A percentile compares a stretch with the other conserved stretches of the same genome.
Evolutionary conservation across 30 jellyfish, hydroid and myxozoan genomes (phyloP).

Genomic region (Calvadosia cruxmelitensis): DNA sequence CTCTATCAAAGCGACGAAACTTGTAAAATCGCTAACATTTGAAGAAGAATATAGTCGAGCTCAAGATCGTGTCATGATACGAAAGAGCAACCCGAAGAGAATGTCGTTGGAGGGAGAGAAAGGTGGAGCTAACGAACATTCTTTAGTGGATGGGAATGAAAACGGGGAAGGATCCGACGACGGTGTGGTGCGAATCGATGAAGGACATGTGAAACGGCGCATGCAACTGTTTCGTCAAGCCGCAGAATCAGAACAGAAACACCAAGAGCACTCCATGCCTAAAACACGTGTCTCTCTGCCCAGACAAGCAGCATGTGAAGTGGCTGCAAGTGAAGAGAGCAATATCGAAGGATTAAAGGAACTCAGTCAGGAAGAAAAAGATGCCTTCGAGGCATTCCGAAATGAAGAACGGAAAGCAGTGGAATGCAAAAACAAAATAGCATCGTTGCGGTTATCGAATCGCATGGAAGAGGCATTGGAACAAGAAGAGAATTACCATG

Average conservation of each 20-base stretch:
- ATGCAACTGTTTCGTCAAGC: too few species aligned
- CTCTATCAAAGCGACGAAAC: not conserved
- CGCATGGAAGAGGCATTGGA: slow-evolving; percentile 35
- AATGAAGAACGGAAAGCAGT: not conserved
- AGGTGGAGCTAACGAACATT: not conserved
- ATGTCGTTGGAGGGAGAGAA: too few species aligned
- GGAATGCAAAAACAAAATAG: not conserved
- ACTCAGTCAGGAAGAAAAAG: not conserved
- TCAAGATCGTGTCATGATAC: not conserved
- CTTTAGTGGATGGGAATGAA: not conserved
- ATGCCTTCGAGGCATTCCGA: not conserved
- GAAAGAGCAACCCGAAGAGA: not conserved
- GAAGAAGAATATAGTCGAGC: not conserved
- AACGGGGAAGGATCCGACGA: not conserved
- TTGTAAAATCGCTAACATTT: not conserved
- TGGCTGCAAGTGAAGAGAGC: not conserved
- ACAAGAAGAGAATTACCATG: slow-evolving; percentile 52
- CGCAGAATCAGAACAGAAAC: not conserved
- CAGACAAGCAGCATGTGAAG: too few species aligned
- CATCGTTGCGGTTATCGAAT: not conserved
- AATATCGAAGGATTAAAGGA: not conserved
- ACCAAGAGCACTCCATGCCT: not conserved
- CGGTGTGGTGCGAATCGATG: not conserved
- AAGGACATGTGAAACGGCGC: not conserved
- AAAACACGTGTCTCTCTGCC: not conserved